Percentiles rank a stretch among this genome's conserved stretches.
phyloP scores from a whole-genome alignment of 2,113 vertebrate species.

The Pseudorasbora parva region DNA sequence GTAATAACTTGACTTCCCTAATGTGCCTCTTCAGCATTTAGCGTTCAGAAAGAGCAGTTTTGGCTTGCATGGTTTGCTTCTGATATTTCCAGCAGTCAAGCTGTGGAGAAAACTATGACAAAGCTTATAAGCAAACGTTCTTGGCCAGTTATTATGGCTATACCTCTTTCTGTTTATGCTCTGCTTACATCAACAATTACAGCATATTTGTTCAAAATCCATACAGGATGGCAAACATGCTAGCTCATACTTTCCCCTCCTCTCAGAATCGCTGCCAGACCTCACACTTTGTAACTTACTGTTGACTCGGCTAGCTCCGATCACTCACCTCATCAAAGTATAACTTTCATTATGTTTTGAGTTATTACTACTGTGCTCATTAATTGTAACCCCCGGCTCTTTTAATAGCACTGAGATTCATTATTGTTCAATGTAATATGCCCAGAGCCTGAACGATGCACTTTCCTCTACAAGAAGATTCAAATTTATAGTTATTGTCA shows the following conservation, averaged over 20 bases:
- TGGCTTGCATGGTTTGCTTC: conserved; percentile 23
- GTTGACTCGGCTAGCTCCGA: conserved; percentile 23
- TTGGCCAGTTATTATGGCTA: conserved; percentile 61
- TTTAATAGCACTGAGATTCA: conserved; percentile 12
- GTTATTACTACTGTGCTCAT: conserved; percentile 23
- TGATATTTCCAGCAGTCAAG: conserved; percentile 47
- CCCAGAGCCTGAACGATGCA: not conserved
- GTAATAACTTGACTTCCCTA: not conserved
- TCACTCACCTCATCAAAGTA: conserved; percentile 39
- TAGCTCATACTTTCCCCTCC: conserved; percentile 55
- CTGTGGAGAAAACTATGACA: conserved; percentile 55
- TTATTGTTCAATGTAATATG: not conserved
- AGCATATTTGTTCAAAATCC: conserved; percentile 59
- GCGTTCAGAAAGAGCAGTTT: not conserved
- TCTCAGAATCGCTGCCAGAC: conserved; percentile 52
- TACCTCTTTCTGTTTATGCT: conserved; percentile 66
- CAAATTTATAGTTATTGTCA: conserved; percentile 1
- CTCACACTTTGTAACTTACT: conserved; percentile 54
- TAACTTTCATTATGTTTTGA: conserved; percentile 32
- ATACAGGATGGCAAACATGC: conserved; percentile 55
- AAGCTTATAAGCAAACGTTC: conserved; percentile 48
- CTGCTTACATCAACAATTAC: conserved; percentile 65
- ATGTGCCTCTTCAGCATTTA: conserved; percentile 7
- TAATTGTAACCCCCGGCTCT: conserved; percentile 17
- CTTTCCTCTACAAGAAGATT: conserved; percentile 1